These are phyloP conservation scores for Vespertilio murinus DNA, from an alignment of 2,797 vertebrate species.

Conservation along the genomic window DNA sequence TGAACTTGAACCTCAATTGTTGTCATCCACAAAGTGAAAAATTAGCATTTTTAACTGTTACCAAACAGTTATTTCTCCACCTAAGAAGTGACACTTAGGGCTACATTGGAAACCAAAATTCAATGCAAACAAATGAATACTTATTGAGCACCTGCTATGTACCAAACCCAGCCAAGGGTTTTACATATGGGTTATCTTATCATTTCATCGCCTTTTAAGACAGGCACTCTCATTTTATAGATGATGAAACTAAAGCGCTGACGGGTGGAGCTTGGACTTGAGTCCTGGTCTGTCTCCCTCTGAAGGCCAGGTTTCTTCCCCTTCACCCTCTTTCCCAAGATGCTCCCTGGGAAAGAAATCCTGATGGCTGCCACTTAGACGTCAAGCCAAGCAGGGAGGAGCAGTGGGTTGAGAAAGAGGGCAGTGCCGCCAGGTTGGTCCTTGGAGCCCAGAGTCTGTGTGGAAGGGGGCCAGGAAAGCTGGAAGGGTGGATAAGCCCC, in stretches of 20 bases:
- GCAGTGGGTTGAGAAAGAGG: conserved; percentile 34
- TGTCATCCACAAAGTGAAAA: background rate
- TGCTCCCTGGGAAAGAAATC: background rate
- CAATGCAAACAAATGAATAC: background rate
- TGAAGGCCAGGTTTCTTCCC: background rate
- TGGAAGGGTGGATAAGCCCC: conserved; percentile 6
- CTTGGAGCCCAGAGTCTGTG: conserved; percentile 19
- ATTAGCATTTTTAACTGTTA: background rate
- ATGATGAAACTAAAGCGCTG: background rate
- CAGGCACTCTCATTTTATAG: background rate
- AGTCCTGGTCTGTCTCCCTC: background rate
- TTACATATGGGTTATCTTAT: background rate
- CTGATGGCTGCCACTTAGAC: background rate
- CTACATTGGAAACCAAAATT: background rate
- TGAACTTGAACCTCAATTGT: background rate
- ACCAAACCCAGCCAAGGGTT: background rate
- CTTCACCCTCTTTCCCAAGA: background rate
- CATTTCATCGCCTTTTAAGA: background rate
- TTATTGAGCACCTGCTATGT: background rate
- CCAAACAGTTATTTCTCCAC: background rate
- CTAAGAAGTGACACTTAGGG: background rate
- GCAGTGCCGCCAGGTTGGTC: background rate
- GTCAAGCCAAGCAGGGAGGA: conserved; percentile 31
- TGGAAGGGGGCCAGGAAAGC: conserved; percentile 42
- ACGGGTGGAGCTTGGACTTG: background rate